Base-by-base conservation (phyloP, 2,888 invertebrate species). In the Chrysina gloriosa region DNA sequence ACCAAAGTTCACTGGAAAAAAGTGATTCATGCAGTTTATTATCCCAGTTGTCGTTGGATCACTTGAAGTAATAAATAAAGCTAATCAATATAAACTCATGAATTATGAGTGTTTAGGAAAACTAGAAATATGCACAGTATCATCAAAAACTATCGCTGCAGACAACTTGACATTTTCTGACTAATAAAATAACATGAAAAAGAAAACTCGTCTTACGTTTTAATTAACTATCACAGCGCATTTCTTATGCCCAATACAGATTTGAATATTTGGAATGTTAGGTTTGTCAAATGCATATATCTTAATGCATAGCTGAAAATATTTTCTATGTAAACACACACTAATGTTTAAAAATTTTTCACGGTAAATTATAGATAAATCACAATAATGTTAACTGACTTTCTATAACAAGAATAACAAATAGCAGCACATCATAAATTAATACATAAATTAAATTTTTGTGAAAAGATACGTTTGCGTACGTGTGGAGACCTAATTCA, bases 181-280 rank as follows among this genome's bases (percentile, higher is more conserved):
- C 25, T 25, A 23, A 19, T 45, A 27, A 16, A 45, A 25, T 16
- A 61, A 27, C n/a, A 16, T 16, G 45, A 42, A 23, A 39, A 42
- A 25, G 27, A 61, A 61, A 61, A 42, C 42, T 56, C 58, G 54
- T 54, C 58, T 58, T 66, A 66, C 58, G 31, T 58, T 58, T 42
- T 61, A 63, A 48, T 61, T 61, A 63, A 54, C 68, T 68, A 68
- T 68, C 68, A 68, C 68, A 68, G 68, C 68, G 63, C 63, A 63
- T 63, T 63, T 48, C 54, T 63, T 63, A 68, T 68, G 68, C 63
- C 68, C 68, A 54, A 45, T 63, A 63, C 68, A 68, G 68, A 63
- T 67, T 63, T 68, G 68, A 61, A 50, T 47, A 47, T 34, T 61
- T 48, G 66, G 66, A 66, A 66, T 66, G 66, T 66, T 64, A 50